Evolutionary conservation across 35 echinoderm and acorn worm genomes (phyloP).

Genomic region (Apostichopus japonicus): DNA sequence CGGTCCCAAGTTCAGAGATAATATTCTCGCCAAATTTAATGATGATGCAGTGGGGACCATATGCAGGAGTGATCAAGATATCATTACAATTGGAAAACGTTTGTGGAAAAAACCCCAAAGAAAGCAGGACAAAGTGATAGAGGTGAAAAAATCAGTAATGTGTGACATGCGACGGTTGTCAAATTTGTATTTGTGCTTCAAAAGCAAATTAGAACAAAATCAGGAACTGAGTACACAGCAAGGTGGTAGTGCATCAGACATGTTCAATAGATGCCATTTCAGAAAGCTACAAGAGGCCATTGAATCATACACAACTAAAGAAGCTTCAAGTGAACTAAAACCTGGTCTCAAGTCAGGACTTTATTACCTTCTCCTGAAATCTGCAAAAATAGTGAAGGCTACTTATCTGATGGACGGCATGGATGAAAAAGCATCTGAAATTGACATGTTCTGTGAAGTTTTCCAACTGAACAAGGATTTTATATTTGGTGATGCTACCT

Average conservation of each 20-base stretch:
- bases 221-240: constrained; percentile 33
- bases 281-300: constrained; percentile 57
- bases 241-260: constrained; percentile 38
- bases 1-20: too few species aligned
- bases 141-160: constrained; percentile 62
- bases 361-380: constrained; percentile 58
- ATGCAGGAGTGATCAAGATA: constrained; percentile 16
- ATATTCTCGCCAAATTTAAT: constrained; percentile 60
- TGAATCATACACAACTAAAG: constrained; percentile 44
- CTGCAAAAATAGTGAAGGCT: constrained; percentile 35
- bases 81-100: constrained; percentile 44
- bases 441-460: constrained; percentile 41
- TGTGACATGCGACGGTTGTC: constrained; percentile 50
- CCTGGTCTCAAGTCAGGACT: constrained; percentile 49
- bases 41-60: neutral
- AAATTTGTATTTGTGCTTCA: neutral
- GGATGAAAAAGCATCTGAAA: constrained; percentile 24
- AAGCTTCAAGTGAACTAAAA: neutral
- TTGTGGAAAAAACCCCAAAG: constrained; percentile 32
- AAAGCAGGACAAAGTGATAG: constrained; percentile 42
- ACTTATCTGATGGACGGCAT: constrained; percentile 41
- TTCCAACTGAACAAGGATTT: constrained; percentile 45
- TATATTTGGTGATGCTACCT: constrained; percentile 64
- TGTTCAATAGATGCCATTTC: constrained; percentile 63
- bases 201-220: too few species aligned